These are phyloP conservation scores for Fulmarus glacialis DNA, from an alignment of 2,113 vertebrate genomes.

Conservation along the genomic window DNA sequence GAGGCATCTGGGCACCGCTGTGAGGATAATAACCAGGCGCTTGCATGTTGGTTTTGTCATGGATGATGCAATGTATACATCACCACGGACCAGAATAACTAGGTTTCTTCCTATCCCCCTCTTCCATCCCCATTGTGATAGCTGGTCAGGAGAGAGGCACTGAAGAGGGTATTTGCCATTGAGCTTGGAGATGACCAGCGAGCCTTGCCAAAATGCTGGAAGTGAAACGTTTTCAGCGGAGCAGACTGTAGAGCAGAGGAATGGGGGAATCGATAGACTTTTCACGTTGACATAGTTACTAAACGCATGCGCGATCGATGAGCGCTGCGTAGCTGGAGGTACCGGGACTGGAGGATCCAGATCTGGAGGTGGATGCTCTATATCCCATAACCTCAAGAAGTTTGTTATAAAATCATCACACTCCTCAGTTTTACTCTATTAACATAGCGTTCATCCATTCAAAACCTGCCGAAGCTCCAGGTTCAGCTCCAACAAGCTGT, in stretches of 20 bases:
- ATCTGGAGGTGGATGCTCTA: not conserved
- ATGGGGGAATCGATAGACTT: not conserved
- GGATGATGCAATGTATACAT: not conserved
- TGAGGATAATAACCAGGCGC: not conserved
- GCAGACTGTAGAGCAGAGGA: not conserved
- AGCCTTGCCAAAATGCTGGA: not conserved
- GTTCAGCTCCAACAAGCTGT: not conserved
- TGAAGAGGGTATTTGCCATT: not conserved
- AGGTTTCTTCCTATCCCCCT: not conserved
- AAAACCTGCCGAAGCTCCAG: not conserved
- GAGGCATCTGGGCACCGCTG: not conserved
- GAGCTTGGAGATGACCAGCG: not conserved
- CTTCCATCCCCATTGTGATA: too few relatives aligned
- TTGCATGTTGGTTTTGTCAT: not conserved
- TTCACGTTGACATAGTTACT: not conserved
- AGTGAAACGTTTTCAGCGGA: not conserved
- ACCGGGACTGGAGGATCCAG: not conserved
- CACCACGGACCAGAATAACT: not conserved
- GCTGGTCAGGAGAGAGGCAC: not conserved
- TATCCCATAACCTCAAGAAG: not conserved
- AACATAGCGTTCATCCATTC: fast-evolving
- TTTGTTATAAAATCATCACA: not conserved
- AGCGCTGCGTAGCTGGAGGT: not conserved
- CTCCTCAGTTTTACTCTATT: not conserved
- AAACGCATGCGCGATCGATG: fast-evolving